Conservation (phyloP, 2,797 vertebrate genomes). For the Urophycis tenuis region DNA sequence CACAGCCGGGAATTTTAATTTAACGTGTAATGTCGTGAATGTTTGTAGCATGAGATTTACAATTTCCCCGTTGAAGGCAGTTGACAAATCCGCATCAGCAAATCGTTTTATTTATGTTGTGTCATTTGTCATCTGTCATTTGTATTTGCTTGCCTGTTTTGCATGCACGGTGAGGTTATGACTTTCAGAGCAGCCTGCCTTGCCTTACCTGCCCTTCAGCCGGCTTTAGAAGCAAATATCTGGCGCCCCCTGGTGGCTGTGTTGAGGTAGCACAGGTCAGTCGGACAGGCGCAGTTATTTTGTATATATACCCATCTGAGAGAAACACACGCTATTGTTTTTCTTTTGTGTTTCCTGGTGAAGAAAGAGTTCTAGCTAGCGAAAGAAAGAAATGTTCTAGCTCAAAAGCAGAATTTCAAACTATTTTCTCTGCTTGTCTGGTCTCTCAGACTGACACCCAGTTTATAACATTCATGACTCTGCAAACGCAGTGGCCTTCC, state of each 20-base stretch:
- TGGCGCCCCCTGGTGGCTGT: constrained; percentile 51
- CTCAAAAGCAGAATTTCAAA: neutral
- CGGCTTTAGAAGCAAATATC: constrained; percentile 6
- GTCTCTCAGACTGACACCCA: no score
- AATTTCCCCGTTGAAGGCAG: neutral
- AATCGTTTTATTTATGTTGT: neutral
- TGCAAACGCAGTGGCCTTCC: no score
- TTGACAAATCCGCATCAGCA: neutral
- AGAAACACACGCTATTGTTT: neutral
- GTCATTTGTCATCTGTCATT: neutral
- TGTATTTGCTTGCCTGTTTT: neutral
- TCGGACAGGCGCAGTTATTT: no score
- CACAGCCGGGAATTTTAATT: no score
- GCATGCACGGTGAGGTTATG: neutral
- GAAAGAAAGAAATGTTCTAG: no score
- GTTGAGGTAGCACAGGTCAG: neutral
- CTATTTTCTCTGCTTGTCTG: neutral
- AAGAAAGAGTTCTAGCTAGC: neutral
- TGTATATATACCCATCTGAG: neutral
- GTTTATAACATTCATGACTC: no score
- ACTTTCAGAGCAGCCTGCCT: neutral
- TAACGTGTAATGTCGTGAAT: no score
- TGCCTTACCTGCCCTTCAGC: neutral
- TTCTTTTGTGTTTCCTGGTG: neutral
- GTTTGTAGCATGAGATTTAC: no score